Percentiles rank a stretch among this genome's conserved stretches.
Conservation (phyloP, 37 sponge, comb jelly and placozoan species). For the Hormiphora californensis region DNA sequence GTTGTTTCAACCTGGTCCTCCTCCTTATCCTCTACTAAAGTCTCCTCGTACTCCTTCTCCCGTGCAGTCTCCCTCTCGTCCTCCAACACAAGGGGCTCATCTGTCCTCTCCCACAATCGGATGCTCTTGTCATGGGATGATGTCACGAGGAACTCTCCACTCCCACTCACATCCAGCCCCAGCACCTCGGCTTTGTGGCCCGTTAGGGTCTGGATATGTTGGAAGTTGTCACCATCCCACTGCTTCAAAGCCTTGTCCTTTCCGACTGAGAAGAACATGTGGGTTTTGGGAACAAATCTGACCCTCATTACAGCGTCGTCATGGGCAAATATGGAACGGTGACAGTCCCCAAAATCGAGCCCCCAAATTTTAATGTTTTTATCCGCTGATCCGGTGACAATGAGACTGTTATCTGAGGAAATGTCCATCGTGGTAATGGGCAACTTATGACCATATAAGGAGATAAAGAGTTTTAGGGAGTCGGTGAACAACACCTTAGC, state of each 20-base stretch:
- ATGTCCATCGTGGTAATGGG: slow-evolving; percentile 95
- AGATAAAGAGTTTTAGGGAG: slow-evolving; percentile 86
- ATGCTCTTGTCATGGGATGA: slow-evolving; percentile 88
- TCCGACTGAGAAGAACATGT: slow-evolving; percentile 83
- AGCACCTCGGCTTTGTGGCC: slow-evolving; percentile 87
- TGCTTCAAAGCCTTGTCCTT: slow-evolving; percentile 85
- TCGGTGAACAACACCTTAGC: slow-evolving; percentile 91
- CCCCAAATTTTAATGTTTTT: slow-evolving; percentile 97
- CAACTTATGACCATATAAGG: slow-evolving; percentile 94
- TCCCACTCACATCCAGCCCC: slow-evolving; percentile 77
- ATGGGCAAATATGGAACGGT: slow-evolving; percentile 94
- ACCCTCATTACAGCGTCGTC: slow-evolving; percentile 81
- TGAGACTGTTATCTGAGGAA: slow-evolving; percentile 78
- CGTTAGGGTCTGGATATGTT: slow-evolving; percentile 78
- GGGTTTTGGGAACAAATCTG: slow-evolving; percentile 82
- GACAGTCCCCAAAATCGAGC: slow-evolving; percentile 95
- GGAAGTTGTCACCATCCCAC: slow-evolving; percentile 92
- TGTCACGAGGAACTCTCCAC: slow-evolving; percentile 79
- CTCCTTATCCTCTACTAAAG: neutral
- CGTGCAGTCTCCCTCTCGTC: slow-evolving; percentile 77
- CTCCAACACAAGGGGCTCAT: slow-evolving; percentile 76
- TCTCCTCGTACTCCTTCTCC: slow-evolving; percentile 1
- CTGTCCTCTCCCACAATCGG: slow-evolving; percentile 79
- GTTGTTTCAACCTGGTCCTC: slow-evolving; percentile 60
- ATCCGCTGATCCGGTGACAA: slow-evolving; percentile 88